These are phyloP conservation scores for Podarcis raffonei DNA, from an alignment of 2,113 vertebrate genomes.

Conservation along the genomic window DNA sequence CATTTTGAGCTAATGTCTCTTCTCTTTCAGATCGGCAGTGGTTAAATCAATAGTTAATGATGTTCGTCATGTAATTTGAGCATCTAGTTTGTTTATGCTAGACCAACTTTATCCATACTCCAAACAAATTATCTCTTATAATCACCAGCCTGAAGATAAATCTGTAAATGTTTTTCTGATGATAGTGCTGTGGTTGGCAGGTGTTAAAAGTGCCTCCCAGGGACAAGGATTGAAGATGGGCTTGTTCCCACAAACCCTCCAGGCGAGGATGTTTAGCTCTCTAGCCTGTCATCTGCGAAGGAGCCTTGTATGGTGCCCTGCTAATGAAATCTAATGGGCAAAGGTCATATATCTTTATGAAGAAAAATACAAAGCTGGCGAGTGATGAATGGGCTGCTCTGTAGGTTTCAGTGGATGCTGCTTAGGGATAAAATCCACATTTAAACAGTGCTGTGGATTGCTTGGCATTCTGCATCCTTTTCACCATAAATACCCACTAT, in stretches of 20 bases:
- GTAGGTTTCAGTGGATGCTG: constrained; percentile 75
- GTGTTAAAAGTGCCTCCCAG: constrained; percentile 99
- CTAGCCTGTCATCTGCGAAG: constrained; percentile 79
- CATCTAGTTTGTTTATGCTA: constrained; percentile 99
- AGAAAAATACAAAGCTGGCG: constrained; percentile 80
- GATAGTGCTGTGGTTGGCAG: constrained; percentile 97
- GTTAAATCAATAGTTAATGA: constrained; percentile 92
- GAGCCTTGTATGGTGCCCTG: constrained; percentile 84
- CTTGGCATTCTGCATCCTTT: constrained; percentile 60
- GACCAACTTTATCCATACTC: constrained; percentile 98
- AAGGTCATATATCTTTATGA: constrained; percentile 88
- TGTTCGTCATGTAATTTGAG: constrained; percentile 92
- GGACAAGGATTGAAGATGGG: constrained; percentile 98
- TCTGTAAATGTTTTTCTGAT: constrained; percentile 99
- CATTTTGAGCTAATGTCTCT: constrained; percentile 62
- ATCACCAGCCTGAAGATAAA: constrained; percentile 99
- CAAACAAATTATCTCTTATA: constrained; percentile 99
- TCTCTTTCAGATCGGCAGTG: constrained; percentile 71
- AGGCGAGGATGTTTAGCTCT: constrained; percentile 85
- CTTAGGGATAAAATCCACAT: constrained; percentile 72
- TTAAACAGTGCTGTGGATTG: constrained; percentile 71
- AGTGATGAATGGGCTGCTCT: constrained; percentile 81
- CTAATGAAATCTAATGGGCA: constrained; percentile 88
- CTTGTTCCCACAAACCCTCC: constrained; percentile 82
- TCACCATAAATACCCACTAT: constrained; percentile 47